These are phyloP conservation scores for Pseudorhombus dupliciocellatus DNA, from an alignment of 2,113 vertebrate species.

Conservation along the genomic window DNA sequence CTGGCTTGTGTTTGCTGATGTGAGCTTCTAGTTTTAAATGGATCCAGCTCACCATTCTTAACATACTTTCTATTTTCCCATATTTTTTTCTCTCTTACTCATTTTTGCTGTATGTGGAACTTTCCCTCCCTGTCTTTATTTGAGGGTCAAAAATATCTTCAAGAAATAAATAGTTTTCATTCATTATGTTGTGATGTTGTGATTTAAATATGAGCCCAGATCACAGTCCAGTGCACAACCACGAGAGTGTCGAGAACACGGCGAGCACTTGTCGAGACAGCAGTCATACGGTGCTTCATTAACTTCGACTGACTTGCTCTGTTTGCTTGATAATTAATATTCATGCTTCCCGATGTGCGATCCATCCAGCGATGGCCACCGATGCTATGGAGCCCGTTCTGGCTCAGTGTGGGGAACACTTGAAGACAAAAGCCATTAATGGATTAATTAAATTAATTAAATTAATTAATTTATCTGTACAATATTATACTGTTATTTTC, in stretches of 20 bases:
- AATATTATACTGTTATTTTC: no score
- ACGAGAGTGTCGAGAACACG: conserved; percentile 22
- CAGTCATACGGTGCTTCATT: conserved; percentile 8
- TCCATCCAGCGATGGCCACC: conserved; percentile 9
- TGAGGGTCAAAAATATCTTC: conserved; percentile 11
- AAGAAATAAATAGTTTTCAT: neutral
- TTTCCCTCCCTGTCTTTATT: neutral
- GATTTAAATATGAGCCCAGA: conserved; percentile 16
- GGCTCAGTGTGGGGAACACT: conserved; percentile 47
- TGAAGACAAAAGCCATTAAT: conserved; percentile 58
- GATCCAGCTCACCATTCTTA: neutral
- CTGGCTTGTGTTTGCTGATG: neutral
- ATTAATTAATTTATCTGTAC: no score
- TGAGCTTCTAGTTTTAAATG: neutral
- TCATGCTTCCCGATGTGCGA: conserved; percentile 32
- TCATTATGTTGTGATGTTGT: no score
- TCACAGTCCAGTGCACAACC: neutral
- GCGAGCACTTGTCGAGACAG: conserved; percentile 15
- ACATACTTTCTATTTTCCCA: neutral
- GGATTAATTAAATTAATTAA: no score
- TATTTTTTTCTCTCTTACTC: neutral
- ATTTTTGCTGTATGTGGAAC: neutral
- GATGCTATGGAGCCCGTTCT: conserved; percentile 34
- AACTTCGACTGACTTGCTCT: conserved; percentile 13
- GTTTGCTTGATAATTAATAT: conserved; percentile 51